Conservation (phyloP, 1,140 invertebrate genomes). For the Pogonognathellus flavescens region DNA sequence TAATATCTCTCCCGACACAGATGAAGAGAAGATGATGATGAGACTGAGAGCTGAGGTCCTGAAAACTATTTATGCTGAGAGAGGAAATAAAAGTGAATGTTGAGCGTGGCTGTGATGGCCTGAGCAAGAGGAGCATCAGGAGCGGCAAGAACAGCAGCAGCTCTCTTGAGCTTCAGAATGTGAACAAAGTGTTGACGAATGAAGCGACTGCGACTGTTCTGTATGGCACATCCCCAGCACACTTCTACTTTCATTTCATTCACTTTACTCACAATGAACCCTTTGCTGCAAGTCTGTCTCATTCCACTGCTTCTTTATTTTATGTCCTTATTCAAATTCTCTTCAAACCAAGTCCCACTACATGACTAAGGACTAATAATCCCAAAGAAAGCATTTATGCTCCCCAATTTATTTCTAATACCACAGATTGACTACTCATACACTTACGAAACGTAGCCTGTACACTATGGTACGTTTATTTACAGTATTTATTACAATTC, state of each 20-base stretch:
- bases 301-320: too few species aligned
- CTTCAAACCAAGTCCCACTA: too few species aligned
- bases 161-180: background rate
- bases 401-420: too few species aligned
- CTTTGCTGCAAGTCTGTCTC: background rate
- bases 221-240: background rate
- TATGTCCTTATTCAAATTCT: too few species aligned
- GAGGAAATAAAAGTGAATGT: constrained; percentile 26
- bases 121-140: background rate
- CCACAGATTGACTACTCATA: too few species aligned
- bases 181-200: constrained; percentile 32
- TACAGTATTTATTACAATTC: too few species aligned
- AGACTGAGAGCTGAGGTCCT: background rate
- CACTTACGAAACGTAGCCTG: too few species aligned
- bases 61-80: constrained; percentile 17
- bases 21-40: background rate
- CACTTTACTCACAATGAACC: background rate
- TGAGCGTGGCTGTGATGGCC: background rate
- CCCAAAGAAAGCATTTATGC: too few species aligned
- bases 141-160: background rate
- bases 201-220: background rate
- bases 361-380: too few species aligned
- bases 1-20: background rate
- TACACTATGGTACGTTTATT: too few species aligned
- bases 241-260: constrained; percentile 1